Conservation (phyloP, 1,140 invertebrate species). For the Pemphigus obesinymphae region DNA sequence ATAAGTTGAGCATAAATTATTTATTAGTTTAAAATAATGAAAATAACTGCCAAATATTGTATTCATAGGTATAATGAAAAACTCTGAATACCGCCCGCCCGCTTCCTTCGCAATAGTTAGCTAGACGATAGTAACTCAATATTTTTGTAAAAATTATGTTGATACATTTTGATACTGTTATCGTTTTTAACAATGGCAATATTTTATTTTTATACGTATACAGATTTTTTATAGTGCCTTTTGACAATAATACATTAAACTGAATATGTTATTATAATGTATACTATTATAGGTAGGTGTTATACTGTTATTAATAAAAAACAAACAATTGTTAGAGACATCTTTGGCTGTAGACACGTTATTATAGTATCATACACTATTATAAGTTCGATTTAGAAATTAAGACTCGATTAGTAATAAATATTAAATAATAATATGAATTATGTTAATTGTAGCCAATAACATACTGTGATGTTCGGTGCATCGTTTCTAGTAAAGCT, state of each 20-base stretch:
- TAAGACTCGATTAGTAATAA: neutral
- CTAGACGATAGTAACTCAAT: neutral
- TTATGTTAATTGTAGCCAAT: neutral
- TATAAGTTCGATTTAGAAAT: conserved; percentile 1
- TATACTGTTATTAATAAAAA: neutral
- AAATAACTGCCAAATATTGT: too few relatives aligned
- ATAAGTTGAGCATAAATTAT: too few relatives aligned
- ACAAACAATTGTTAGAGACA: neutral
- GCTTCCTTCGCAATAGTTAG: neutral
- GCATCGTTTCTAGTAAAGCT: neutral
- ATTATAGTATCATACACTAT: neutral
- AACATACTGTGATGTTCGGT: neutral
- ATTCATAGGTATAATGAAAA: too few relatives aligned
- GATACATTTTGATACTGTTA: neutral
- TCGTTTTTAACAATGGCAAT: neutral
- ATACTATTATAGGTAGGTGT: neutral
- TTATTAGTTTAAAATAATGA: too few relatives aligned
- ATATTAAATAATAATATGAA: conserved; percentile 3
- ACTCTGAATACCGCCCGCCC: too few relatives aligned
- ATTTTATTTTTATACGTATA: conserved; percentile 8
- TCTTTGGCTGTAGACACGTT: neutral
- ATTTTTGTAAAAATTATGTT: neutral
- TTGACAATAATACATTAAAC: neutral
- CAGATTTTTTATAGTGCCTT: neutral
- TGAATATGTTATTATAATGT: neutral